These are phyloP conservation scores for Bombus balteatus DNA, from an alignment of 1,140 invertebrate species.

Conservation along the genomic window DNA sequence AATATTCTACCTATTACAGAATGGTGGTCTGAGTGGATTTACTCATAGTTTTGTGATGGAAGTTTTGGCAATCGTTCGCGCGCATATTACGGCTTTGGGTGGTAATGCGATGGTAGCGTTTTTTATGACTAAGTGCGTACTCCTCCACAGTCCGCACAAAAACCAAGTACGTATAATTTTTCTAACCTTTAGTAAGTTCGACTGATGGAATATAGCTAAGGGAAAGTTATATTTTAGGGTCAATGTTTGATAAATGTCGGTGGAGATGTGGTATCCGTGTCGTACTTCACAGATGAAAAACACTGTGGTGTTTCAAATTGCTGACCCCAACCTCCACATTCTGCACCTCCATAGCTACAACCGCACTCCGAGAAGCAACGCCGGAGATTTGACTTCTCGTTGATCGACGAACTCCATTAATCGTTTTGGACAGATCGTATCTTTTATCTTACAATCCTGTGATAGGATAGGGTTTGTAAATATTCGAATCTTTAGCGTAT, in stretches of 20 bases:
- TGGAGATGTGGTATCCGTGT: constrained; percentile 94
- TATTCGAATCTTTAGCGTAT: constrained; percentile 18
- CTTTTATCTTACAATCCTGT: constrained; percentile 1
- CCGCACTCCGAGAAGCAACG: constrained; percentile 16
- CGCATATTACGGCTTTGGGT: constrained; percentile 95
- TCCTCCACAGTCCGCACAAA: constrained; percentile 96
- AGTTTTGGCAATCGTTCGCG: constrained; percentile 94
- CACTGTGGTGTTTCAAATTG: constrained; percentile 71
- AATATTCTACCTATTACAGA: constrained; percentile 77
- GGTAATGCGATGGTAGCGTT: constrained; percentile 97
- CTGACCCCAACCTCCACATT: constrained; percentile 80
- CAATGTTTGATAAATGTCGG: constrained; percentile 97
- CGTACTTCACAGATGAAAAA: constrained; percentile 81
- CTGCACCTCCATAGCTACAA: constrained; percentile 77
- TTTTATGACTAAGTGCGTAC: constrained; percentile 94
- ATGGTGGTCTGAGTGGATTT: constrained; percentile 95
- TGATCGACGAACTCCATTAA: neutral
- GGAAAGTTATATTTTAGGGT: constrained; percentile 84
- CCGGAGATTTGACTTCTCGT: constrained; percentile 34
- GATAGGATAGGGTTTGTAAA: constrained; percentile 54
- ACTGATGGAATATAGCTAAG: neutral
- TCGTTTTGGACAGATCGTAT: neutral
- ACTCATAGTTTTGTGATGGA: constrained; percentile 96
- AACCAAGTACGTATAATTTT: constrained; percentile 90
- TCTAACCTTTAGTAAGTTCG: constrained; percentile 16